These are phyloP conservation scores for Eilema depressum DNA, from an alignment of 2,888 invertebrate genomes.

Conservation along the genomic window DNA sequence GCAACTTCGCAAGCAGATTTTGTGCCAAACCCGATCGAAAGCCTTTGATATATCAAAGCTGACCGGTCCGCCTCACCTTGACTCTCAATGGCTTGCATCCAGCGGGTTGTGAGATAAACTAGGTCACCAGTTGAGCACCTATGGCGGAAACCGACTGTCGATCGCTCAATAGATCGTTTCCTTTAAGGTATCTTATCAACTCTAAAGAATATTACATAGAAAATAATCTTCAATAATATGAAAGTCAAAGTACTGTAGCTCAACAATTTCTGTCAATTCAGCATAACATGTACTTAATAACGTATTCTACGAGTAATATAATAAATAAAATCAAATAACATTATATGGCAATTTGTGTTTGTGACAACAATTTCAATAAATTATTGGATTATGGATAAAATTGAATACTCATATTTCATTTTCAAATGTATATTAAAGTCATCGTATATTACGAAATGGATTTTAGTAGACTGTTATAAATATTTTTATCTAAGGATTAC, in stretches of 20 bases:
- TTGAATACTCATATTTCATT: constrained; percentile 2
- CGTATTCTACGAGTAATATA: background rate
- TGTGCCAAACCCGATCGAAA: too few relatives aligned
- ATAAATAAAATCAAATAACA: background rate
- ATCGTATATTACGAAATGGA: background rate
- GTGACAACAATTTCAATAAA: background rate
- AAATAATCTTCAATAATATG: background rate
- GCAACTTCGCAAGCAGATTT: too few relatives aligned
- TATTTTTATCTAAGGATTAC: background rate
- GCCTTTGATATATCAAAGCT: too few relatives aligned
- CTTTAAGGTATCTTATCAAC: too few relatives aligned
- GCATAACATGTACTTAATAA: background rate
- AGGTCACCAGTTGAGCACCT: too few relatives aligned
- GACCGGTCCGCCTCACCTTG: too few relatives aligned
- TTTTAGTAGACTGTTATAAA: constrained; percentile 4
- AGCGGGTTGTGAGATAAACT: too few relatives aligned
- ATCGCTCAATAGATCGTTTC: too few relatives aligned
- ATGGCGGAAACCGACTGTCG: too few relatives aligned
- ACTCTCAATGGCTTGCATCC: too few relatives aligned
- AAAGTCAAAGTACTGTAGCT: background rate
- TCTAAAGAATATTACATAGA: background rate
- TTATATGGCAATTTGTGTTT: constrained; percentile 1
- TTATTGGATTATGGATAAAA: background rate
- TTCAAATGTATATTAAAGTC: background rate
- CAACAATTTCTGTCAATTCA: background rate